Conservation (phyloP, 2,113 vertebrate species). For the Microcebus ravelobensis region DNA sequence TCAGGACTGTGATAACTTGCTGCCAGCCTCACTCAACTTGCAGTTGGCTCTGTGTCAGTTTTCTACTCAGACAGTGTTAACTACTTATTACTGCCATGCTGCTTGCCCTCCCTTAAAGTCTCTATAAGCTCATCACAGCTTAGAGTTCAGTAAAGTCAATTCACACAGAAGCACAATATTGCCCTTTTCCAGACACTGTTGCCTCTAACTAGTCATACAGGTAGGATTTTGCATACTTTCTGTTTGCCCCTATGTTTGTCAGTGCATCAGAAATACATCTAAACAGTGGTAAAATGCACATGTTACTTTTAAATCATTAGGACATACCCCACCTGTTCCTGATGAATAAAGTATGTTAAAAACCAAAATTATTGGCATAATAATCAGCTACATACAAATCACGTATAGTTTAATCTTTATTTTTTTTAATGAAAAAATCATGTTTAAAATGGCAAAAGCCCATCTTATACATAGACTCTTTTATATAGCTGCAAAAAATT, state of each 20-base stretch:
- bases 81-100: slow-evolving; percentile 72
- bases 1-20: slow-evolving; percentile 67
- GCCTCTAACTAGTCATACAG: slow-evolving; percentile 73
- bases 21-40: slow-evolving; percentile 79
- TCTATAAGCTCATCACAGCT: slow-evolving; percentile 73
- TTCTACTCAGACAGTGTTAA: slow-evolving; percentile 79
- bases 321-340: slow-evolving; percentile 46
- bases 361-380: slow-evolving; percentile 75
- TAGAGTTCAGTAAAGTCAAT: slow-evolving; percentile 81
- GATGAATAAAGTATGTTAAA: slow-evolving; percentile 68
- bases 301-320: slow-evolving; percentile 66
- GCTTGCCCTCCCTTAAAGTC: slow-evolving; percentile 74
- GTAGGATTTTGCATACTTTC: slow-evolving; percentile 71
- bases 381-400: slow-evolving; percentile 81
- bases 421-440: slow-evolving; percentile 86
- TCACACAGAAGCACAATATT: slow-evolving; percentile 86
- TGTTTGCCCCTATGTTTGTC: slow-evolving; percentile 65
- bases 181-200: slow-evolving; percentile 79
- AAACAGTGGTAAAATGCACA: slow-evolving; percentile 66
- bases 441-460: slow-evolving; percentile 78
- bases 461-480: slow-evolving; percentile 84
- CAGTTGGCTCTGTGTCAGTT: slow-evolving; percentile 67
- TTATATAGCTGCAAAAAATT: slow-evolving; percentile 84
- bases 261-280: slow-evolving; percentile 69
- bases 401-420: slow-evolving; percentile 83